phyloP scores from a whole-genome alignment of 2,888 invertebrate genomes.

The Exephanes ischioxanthus region DNA sequence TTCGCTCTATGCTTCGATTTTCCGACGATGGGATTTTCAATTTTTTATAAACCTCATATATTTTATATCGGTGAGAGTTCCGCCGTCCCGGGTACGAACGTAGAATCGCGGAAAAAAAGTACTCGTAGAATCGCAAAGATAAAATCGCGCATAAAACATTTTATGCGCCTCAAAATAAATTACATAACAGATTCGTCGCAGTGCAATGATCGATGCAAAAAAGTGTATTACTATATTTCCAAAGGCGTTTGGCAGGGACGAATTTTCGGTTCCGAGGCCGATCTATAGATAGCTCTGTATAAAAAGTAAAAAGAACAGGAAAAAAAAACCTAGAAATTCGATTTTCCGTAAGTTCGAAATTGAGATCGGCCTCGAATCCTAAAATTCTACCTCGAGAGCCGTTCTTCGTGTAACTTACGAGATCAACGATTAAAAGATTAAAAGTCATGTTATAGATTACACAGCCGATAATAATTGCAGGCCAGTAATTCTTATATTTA shows the following conservation, averaged over 20 bases:
- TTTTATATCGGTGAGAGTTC: neutral
- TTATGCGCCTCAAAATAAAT: conserved; percentile 38
- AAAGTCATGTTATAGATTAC: conserved; percentile 34
- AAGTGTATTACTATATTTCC: conserved; percentile 54
- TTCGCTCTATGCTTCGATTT: neutral
- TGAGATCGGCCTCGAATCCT: neutral
- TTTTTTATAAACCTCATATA: conserved; percentile 2
- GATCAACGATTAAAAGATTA: conserved; percentile 41
- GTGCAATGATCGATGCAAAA: conserved; percentile 44
- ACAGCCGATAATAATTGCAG: conserved; percentile 3
- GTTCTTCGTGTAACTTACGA: conserved; percentile 58
- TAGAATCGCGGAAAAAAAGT: conserved; percentile 12
- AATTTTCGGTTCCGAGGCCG: neutral
- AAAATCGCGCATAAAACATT: conserved; percentile 17
- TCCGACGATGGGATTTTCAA: neutral
- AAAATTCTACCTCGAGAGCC: conserved; percentile 2
- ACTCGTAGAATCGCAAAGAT: neutral
- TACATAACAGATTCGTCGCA: conserved; percentile 34
- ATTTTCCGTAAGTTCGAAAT: too few species aligned
- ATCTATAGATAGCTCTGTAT: neutral
- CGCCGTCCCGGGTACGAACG: neutral
- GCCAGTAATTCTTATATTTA: conserved; percentile 41
- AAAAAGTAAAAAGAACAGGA: neutral
- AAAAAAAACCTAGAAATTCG: neutral
- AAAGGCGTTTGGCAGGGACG: conserved; percentile 31